Percentiles rank a stretch among this genome's conserved stretches.
phyloP scores from a whole-genome alignment of 2,797 vertebrate genomes.

The Ceryle rudis region DNA sequence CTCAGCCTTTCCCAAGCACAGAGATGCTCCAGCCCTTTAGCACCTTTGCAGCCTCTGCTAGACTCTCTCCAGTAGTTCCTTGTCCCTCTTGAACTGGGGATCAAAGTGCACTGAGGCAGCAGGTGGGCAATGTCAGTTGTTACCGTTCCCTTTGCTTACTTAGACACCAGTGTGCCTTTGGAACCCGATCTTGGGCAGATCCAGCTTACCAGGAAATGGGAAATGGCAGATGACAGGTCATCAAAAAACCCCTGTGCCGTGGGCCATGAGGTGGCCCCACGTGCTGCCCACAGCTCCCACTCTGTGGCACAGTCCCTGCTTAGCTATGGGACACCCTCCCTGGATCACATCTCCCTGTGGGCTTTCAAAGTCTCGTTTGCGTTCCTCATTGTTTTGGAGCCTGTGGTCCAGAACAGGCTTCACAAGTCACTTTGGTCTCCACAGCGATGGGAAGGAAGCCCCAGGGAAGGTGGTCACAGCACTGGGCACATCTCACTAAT shows the following conservation, averaged over 20 bases:
- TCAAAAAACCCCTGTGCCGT: rapidly evolving
- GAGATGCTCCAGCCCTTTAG: no score
- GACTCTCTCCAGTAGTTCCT: no score
- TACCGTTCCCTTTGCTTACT: not conserved
- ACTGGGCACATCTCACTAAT: no score
- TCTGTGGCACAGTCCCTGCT: rapidly evolving
- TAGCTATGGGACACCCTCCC: not conserved
- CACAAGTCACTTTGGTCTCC: not conserved
- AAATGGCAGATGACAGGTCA: not conserved
- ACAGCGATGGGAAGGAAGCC: rapidly evolving
- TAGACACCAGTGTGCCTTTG: rapidly evolving
- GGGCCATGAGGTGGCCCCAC: not conserved
- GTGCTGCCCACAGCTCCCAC: not conserved
- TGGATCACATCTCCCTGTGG: not conserved
- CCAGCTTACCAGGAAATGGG: not conserved
- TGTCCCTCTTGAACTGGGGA: no score
- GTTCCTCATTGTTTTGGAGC: not conserved
- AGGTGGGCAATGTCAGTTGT: not conserved
- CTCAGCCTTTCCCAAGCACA: no score
- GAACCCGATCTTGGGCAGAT: not conserved
- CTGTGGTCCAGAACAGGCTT: not conserved
- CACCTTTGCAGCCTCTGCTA: no score
- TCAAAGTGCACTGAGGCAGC: rapidly evolving
- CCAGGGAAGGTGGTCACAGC: not conserved
- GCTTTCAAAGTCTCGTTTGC: rapidly evolving